Base-by-base conservation (phyloP, 2,888 invertebrate genomes). In the Sinotaia quadrata region DNA sequence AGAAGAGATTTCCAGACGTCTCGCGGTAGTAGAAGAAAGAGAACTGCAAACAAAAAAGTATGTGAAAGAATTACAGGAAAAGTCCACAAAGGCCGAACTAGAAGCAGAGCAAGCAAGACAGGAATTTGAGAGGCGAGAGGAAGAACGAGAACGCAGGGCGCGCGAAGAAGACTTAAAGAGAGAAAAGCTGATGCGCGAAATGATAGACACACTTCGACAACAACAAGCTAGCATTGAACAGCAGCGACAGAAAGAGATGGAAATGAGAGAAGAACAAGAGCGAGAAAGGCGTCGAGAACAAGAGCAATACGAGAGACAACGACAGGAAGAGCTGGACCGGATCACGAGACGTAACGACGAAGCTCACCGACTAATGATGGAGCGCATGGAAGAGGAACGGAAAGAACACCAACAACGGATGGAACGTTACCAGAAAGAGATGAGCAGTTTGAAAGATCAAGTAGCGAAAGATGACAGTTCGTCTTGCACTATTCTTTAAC, bases 1-100 rank as follows among this genome's bases (percentile, higher is more conserved):
- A 72, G 68, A 75, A 54, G 75, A 77, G 58, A 73, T 75, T 61
- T 72, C 73, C 18, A 75, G 74, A 2, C 49, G 75, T 21, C 52
- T 77, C 27, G 59, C 73, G 69, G 71, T 71, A 27, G 73, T 67
- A 4, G 75, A 29, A 34, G 72, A 58, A 71, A 72, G 41, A 65
- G 75, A 73, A 73, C 73, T 56, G 33, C 54, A 34, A 62, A 73
- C 15, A 67, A 65, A 24, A 57, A 63, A 29, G 49, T 67, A 34
- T 24, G 54, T 18, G 36, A 34, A 67, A 31, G 71, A 12, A 54
- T 66, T 34, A 52, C 57, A 47, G 75, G 68, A 44, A 10, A 73
- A 77, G 36, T 54, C 61, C 21, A 71, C 73, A 24, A 72, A 73
- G 31, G 69, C 72, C 0, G 67, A 67, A 33, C 67, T 68, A 37